A percentile compares a stretch with the other conserved stretches of the same genome.
Evolutionary conservation across 30 jellyfish, hydroid and myxozoan genomes (phyloP).

Genomic region (Aurelia sp.): DNA sequence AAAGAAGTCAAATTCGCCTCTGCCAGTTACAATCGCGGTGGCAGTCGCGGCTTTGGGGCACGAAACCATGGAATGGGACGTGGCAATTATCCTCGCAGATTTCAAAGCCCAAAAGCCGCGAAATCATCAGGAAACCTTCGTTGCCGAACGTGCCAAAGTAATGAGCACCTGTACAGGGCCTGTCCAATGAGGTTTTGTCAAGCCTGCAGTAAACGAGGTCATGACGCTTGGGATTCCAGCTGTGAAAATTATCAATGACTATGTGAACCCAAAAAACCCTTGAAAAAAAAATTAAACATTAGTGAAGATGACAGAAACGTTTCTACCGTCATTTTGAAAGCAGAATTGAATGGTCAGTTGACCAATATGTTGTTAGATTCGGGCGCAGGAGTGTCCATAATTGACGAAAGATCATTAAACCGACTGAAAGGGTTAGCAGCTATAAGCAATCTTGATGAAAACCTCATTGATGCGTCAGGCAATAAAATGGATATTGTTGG

Average conservation of each 20-base stretch:
- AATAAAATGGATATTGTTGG: constrained; percentile 52
- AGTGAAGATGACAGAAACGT: neutral
- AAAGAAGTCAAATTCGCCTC: neutral
- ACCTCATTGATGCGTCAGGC: constrained; percentile 68
- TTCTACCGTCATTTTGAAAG: neutral
- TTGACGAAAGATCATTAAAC: constrained; percentile 30
- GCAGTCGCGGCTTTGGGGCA: constrained; percentile 6
- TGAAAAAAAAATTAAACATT: neutral
- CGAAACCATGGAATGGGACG: constrained; percentile 9
- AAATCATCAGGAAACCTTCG: neutral
- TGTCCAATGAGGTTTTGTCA: constrained; percentile 39
- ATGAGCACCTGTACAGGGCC: constrained; percentile 5
- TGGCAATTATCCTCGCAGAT: neutral
- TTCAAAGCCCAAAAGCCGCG: neutral
- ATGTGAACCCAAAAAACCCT: neutral
- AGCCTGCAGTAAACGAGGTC: constrained; percentile 24
- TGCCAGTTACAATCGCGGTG: neutral
- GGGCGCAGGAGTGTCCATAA: constrained; percentile 52
- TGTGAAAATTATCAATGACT: constrained; percentile 7
- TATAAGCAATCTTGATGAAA: constrained; percentile 4
- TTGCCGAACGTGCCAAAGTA: constrained; percentile 6
- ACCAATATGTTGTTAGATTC: constrained; percentile 37
- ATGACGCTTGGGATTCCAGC: constrained; percentile 2
- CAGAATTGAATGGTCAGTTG: neutral
- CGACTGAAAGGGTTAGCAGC: constrained; percentile 10